Evolutionary conservation across 2,888 invertebrate genomes (phyloP).

Genomic region (Ryuthela nishihirai): DNA sequence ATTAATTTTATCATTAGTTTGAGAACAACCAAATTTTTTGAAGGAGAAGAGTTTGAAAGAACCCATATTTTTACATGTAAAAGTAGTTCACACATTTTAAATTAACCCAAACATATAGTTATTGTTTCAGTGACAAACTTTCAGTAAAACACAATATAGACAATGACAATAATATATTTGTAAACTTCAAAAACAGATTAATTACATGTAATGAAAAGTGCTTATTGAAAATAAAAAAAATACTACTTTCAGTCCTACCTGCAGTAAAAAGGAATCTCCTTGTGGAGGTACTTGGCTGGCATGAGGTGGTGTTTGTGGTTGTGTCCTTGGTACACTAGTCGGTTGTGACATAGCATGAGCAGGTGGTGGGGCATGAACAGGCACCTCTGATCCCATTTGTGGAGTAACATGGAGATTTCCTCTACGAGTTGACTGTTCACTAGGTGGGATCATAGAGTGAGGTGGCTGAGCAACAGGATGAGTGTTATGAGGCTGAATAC

Average conservation of each 20-base stretch:
- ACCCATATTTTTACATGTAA: too few relatives aligned
- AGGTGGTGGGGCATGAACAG: conserved; percentile 38
- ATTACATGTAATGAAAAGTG: not conserved
- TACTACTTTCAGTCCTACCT: too few relatives aligned
- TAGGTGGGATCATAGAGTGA: conserved; percentile 14
- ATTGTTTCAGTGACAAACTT: too few relatives aligned
- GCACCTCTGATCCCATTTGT: conserved; percentile 33
- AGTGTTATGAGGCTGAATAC: conserved; percentile 9
- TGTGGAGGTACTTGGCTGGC: conserved; percentile 75
- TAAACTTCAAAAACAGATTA: not conserved
- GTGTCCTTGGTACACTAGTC: conserved; percentile 55
- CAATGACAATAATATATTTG: too few relatives aligned
- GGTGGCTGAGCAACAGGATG: conserved; percentile 13
- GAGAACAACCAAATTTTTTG: too few relatives aligned
- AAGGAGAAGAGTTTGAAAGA: too few relatives aligned
- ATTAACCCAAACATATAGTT: too few relatives aligned
- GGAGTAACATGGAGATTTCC: conserved; percentile 14
- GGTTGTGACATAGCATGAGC: conserved; percentile 40
- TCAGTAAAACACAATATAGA: too few relatives aligned
- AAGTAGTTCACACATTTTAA: too few relatives aligned
- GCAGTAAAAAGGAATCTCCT: conserved; percentile 74
- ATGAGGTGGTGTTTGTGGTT: conserved; percentile 65
- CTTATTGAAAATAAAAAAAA: not conserved
- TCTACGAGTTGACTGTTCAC: conserved; percentile 9
- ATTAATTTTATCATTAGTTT: too few relatives aligned